Base-by-base conservation (phyloP, 2,113 vertebrate species). In the Platichthys stellatus region DNA sequence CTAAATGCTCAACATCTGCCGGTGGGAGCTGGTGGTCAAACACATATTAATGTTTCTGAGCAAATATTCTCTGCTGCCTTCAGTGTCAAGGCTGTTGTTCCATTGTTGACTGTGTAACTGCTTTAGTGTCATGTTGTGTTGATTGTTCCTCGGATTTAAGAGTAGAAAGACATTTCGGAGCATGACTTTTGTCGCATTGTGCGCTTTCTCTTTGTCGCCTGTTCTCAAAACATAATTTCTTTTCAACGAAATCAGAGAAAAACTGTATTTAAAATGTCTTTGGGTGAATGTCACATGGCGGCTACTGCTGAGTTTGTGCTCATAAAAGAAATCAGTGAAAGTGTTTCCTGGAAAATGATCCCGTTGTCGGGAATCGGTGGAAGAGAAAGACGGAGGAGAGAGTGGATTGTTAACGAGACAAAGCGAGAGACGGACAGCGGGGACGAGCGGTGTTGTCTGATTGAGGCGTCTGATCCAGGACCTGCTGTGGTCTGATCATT, bases 401-500 rank as follows among this genome's bases (percentile, higher is more conserved):
- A 62, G 59, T 57, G 56, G 78, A 78, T 69, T 74, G 69, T 78
- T 57, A 7, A 24, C 59, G 59, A 84, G 78, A 85, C 75, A 82
- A 78, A 80, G 67, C 31, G 53, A 47, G 24, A 31, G 61, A 53
- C 12, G 12, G 57, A 51, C 66, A 56, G 64, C 31, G 31, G 38
- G 64, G 40, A 73, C 86, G 71, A 59, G 78, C 54, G 6, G 45
- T 5, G 57, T 68, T 70, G 73, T 86, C 76, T 83, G 87, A 86
- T 82, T 81, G 80, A 85, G 76, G 87, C 63, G 75, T 89, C 84
- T 92, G 88, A 92, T 91, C 83, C 87, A 66, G 84, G 76, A 84
- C 82, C 73, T 56, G 69, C 77, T 70, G 68, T 7, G 71, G 69
- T 84, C 72, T 87, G 88, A 92, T 92, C 86, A 80, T 58, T 45